phyloP scores from a whole-genome alignment of 2,888 invertebrate species.

The Scaptomyza caliginosa region DNA sequence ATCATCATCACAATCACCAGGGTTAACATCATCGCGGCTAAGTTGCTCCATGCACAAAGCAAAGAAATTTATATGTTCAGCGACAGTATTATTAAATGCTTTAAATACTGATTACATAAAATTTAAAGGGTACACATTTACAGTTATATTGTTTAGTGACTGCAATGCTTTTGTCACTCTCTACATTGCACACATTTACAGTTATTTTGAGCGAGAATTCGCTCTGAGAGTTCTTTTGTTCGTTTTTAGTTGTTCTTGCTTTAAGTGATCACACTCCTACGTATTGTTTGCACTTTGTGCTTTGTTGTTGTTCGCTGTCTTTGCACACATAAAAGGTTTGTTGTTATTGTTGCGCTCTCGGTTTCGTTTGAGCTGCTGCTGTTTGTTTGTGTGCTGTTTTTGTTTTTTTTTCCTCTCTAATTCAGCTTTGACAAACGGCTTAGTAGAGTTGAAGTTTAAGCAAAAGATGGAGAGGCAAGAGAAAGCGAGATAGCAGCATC shows the following conservation, averaged over 20 bases:
- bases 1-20: conserved; percentile 10
- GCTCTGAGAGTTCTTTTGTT: neutral
- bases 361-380: neutral
- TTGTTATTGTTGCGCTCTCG: neutral
- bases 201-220: neutral
- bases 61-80: neutral
- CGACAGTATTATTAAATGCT: conserved; percentile 13
- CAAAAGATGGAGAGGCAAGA: too few species aligned
- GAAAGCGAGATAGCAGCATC: neutral
- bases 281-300: neutral
- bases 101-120: neutral
- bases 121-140: neutral
- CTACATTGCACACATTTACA: neutral
- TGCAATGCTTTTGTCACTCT: neutral
- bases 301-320: neutral
- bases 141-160: neutral
- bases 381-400: neutral
- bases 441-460: neutral
- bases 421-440: neutral
- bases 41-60: neutral
- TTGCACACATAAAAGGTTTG: neutral
- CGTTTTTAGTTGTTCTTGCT: neutral
- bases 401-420: neutral
- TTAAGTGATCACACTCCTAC: neutral
- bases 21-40: neutral